phyloP scores from a whole-genome alignment of 2,797 vertebrate genomes.

The Scolopax bukidnonensis region DNA sequence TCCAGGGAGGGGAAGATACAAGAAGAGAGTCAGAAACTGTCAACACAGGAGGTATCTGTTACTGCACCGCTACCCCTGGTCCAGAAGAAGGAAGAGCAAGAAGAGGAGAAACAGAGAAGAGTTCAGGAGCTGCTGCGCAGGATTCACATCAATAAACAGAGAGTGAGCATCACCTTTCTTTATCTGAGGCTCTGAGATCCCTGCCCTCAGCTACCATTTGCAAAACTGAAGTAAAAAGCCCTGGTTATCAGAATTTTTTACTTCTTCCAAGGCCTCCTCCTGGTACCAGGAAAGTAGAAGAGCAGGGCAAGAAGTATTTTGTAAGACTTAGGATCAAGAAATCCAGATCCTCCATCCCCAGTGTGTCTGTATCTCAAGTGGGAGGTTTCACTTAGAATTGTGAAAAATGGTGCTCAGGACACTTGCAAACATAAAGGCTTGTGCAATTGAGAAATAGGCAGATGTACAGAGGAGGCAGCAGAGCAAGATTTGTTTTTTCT shows the following conservation, averaged over 20 bases:
- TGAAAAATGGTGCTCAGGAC: background rate
- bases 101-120: constrained; percentile 63
- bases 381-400: background rate
- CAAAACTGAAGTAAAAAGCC: background rate
- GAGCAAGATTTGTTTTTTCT: background rate
- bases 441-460: background rate
- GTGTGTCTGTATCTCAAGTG: background rate
- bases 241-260: background rate
- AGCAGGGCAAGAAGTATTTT: background rate
- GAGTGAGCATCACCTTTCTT: constrained; percentile 64
- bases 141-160: constrained; percentile 68
- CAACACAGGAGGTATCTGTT: constrained; percentile 29
- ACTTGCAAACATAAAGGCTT: background rate
- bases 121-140: constrained; percentile 64
- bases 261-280: background rate
- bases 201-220: background rate
- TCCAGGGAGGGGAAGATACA: constrained; percentile 80
- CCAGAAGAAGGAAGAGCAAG: constrained; percentile 56
- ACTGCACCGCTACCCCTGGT: background rate
- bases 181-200: background rate
- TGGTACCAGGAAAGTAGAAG: background rate
- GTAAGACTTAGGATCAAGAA: background rate
- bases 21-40: constrained; percentile 48
- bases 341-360: background rate
- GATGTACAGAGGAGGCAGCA: background rate